Evolutionary conservation across 2,888 invertebrate genomes (phyloP), one percentile per base, ranked within the genome.

Genomic region (Chloroclystis v-ata): DNA sequence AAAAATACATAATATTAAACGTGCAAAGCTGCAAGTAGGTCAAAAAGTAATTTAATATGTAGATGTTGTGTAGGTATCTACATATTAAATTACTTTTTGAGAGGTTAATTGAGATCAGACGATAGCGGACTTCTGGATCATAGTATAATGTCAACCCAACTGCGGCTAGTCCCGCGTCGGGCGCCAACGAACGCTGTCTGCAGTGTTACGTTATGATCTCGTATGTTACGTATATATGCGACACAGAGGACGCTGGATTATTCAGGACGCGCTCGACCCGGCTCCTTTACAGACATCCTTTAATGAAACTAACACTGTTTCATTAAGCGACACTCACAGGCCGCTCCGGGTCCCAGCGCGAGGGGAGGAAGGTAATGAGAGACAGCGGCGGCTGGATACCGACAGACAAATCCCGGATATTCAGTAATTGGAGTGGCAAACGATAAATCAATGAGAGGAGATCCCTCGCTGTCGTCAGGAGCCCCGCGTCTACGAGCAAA

Each of bases 401-500:
- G n/a, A 13, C 2, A 14, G 13, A n/a, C 14, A 32, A 32, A 32
- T 14, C 13, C n/a, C 30, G 20, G 30, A 10, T n/a, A 28, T n/a
- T 20, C 6, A 3, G n/a, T 33, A 20, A 33, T 20, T 10, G 14
- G n/a, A 20, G n/a, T 16, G 10, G 10, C 20, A 20, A 35, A 35
- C 10, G 20, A 26, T 28, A 44, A 44, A 44, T 37, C n/a, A 44
- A 40, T 37, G 44, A 41, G 37, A n/a, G 26, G 11, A 13, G 26
- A 39, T 40, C 54, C 49, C 55, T 41, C 37, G 42, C 13, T 44
- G 41, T 42, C 53, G 58, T 62, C 66, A 69, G n/a, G n/a, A n/a
- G n/a, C n/a, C n/a, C n/a, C n/a, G n/a, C n/a, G n/a, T 60, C 57
- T 52, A 64, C 64, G 65, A 69, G 66, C 65, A 73, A 73, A 69